These are phyloP conservation scores for Drosophila pegasa DNA, from an alignment of 2,888 invertebrate genomes.

Conservation along the genomic window DNA sequence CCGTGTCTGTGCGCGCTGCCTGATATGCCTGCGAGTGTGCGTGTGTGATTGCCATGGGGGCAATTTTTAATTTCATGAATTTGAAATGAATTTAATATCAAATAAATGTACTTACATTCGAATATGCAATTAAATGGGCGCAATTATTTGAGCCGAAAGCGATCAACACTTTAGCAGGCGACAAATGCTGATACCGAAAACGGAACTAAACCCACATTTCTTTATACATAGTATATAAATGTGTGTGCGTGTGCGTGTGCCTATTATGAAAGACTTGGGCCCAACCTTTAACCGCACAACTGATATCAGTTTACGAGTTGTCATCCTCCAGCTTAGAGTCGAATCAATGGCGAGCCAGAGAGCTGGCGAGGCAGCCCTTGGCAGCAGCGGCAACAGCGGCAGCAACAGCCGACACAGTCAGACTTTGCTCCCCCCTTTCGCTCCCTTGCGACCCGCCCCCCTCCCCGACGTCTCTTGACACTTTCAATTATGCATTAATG, in stretches of 20 bases:
- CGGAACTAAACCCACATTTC: slow-evolving; percentile 35
- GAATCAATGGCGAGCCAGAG: slow-evolving; percentile 7
- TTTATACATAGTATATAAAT: not conserved
- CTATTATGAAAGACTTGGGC: slow-evolving; percentile 46
- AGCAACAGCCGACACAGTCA: not conserved
- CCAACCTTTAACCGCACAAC: slow-evolving; percentile 59
- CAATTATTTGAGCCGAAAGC: slow-evolving; percentile 35
- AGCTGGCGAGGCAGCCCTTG: not conserved
- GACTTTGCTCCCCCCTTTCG: not conserved
- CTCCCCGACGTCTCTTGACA: not conserved
- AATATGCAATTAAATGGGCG: slow-evolving; percentile 49
- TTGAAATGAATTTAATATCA: slow-evolving; percentile 71
- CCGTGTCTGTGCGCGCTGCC: slow-evolving; percentile 38
- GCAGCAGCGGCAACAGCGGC: not conserved
- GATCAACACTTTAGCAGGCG: slow-evolving; percentile 6
- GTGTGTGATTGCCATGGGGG: slow-evolving; percentile 59
- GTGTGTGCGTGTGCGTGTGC: not conserved
- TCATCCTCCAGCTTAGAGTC: slow-evolving; percentile 42
- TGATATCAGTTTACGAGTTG: slow-evolving; percentile 57
- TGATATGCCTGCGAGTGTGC: slow-evolving; percentile 43
- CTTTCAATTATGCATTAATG: slow-evolving; percentile 62
- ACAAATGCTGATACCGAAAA: slow-evolving; percentile 35
- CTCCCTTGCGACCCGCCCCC: slow-evolving; percentile 1
- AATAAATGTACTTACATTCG: slow-evolving; percentile 56
- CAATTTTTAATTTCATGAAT: slow-evolving; percentile 66